Evolutionary conservation across 2,113 vertebrate species (phyloP), one percentile per base, ranked within the genome.

Genomic region (Microtus richardsoni): DNA sequence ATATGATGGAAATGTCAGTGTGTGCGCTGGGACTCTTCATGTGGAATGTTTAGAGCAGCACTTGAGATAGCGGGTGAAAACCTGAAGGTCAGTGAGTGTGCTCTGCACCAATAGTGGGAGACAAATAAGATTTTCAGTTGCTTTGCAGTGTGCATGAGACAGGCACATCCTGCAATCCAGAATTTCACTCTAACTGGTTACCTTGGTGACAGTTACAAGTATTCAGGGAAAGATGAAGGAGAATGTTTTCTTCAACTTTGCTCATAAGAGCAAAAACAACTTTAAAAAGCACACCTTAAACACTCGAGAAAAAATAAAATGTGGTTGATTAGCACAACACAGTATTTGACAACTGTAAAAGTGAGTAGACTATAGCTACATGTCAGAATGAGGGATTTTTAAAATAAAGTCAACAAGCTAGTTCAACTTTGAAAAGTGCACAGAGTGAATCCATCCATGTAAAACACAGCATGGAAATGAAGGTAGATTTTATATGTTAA

Each of bases 171-270:
- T n/a, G n/a, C 28, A 44, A 54, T 2, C 19, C 39, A 82, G 52
- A 92, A 90, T 74, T 87, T 73, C n/a, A 78, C 62, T 92, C 14
- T 88, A 86, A 64, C 39, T 82, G 75, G 22, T 77, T 60, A 49
- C 44, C 39, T 58, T 92, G 11, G 71, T 68, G 64, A 73, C 4
- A 71, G n/a, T 24, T 58, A 80, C 44, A 73, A 26, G 17, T 60
- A 17, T 88, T 90, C 64, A 73, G 47, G 24, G 33, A 87, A 24
- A 83, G 5, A 21, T 0, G 26, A 2, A 68, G n/a, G 82, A 70
- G 36, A 73, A 52, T 62, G 22, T 54, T 92, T 44, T 66, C 52
- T 89, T 33, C 17, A 86, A 13, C 19, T 49, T 39, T 77, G 47
- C 52, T 89, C 52, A 49, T 52, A 41, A 96, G 14, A 79, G 7